phyloP scores from a whole-genome alignment of 2,888 invertebrate genomes.

The Chouioia cunea region DNA sequence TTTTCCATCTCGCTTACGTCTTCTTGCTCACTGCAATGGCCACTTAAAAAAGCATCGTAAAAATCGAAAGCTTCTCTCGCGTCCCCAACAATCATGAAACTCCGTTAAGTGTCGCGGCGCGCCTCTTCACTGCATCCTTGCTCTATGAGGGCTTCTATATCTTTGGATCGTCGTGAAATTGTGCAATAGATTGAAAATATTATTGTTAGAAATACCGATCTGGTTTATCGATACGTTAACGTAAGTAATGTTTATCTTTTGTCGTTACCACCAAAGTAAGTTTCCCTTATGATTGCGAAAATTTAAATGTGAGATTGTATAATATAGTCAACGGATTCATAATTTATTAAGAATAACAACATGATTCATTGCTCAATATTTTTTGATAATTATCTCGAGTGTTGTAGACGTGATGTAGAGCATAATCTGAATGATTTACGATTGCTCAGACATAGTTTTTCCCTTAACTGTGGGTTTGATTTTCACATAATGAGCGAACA shows the following conservation, averaged over 20 bases:
- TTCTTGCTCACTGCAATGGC: slow-evolving; percentile 18
- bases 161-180: no score
- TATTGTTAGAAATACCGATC: no score
- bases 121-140: slow-evolving; percentile 1
- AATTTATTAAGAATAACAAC: slow-evolving; percentile 47
- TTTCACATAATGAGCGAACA: slow-evolving; percentile 18
- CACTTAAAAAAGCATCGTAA: slow-evolving; percentile 49
- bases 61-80: slow-evolving; percentile 46
- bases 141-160: no score
- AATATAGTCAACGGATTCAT: slow-evolving; percentile 4
- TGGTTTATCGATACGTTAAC: no score
- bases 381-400: slow-evolving; percentile 1
- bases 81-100: slow-evolving; percentile 46
- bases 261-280: no score
- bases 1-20: slow-evolving; percentile 9
- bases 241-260: no score
- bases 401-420: neutral
- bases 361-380: slow-evolving; percentile 35
- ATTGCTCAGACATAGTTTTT: slow-evolving; percentile 22
- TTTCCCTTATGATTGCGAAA: no score
- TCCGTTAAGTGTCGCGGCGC: slow-evolving; percentile 1
- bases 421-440: slow-evolving; percentile 28
- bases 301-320: no score
- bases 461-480: neutral
- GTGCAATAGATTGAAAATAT: no score